Base-by-base conservation (phyloP, 92 coral and sea anemone species). In the Micromussa lordhowensis region DNA sequence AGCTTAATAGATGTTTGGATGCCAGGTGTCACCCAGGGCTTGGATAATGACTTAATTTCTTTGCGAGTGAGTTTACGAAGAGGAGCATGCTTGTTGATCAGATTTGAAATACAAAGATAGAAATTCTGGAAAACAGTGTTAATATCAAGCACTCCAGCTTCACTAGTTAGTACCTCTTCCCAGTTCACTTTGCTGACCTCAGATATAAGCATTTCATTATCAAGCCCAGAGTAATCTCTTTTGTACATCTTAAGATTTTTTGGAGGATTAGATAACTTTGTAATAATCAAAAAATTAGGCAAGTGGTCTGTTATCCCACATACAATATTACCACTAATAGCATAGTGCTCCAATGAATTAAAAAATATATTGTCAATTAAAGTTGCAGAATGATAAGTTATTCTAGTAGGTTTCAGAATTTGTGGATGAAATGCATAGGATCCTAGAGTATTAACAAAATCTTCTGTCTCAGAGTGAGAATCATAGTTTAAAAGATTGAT, bases 321-420 rank as follows among this genome's bases (percentile, higher is more conserved):
- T 7, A 92, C 40, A 14, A 88, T 83, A 69, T 92, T 92, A 11
- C 94, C 94, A 87, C 94, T 92, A 26, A 85, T 80, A 58, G 69
- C 83, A 66, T 81, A 82, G 49, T 88, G 94, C 58, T 92, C 94
- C 14, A 92, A 71, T 58, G 92, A 92, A 85, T 92, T 92, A 79
- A 92, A 92, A 74, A 88, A 92, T 34, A 92, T 85, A 35, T 88
- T 88, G 31, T 91, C 91, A 36, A 78, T 88, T 31, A 77, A 26
- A 18, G 90, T 92, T 11, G 90, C 92, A 48, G 92, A 92, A 61
- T 88, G 86, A 30, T 91, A 77, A 36, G 94, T 92, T 57, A 88
- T 91, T 59, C 94, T 83, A 51, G 91, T 91, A 12, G 94, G 91
- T 82, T 87, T 77, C 18, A 87, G 75, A 38, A 91, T 91, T 34